phyloP scores from a whole-genome alignment of 2,797 vertebrate genomes.

The Alauda arvensis region DNA sequence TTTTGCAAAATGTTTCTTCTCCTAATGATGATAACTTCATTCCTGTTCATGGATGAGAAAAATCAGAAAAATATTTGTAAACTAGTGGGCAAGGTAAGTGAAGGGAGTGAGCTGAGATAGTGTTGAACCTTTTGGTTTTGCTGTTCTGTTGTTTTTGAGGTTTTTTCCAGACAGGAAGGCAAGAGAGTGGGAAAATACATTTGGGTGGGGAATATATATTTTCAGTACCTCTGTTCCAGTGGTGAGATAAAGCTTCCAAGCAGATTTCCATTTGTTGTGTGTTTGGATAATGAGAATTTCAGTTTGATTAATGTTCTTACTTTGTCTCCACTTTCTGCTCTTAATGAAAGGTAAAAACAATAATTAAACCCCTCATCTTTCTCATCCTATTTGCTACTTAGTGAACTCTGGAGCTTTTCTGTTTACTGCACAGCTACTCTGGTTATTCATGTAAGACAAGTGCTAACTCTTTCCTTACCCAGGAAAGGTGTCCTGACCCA shows the following conservation, averaged over 20 bases:
- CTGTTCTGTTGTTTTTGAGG: background rate
- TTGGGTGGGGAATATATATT: background rate
- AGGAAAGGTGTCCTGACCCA: background rate
- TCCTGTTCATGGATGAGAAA: background rate
- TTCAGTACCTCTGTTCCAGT: background rate
- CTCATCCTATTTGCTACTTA: background rate
- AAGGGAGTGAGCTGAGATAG: background rate
- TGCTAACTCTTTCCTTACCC: background rate
- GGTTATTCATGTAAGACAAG: background rate
- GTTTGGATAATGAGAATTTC: background rate
- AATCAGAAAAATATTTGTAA: background rate
- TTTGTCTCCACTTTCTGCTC: background rate
- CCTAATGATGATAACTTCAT: background rate
- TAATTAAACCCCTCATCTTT: background rate
- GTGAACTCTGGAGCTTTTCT: background rate
- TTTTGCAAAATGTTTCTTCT: background rate
- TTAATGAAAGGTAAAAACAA: background rate
- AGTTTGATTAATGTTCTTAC: background rate
- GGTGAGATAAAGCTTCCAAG: background rate
- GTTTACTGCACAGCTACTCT: background rate
- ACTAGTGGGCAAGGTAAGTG: background rate
- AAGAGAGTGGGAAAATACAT: background rate
- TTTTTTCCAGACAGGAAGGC: background rate
- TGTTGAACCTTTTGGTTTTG: background rate
- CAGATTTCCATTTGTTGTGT: background rate